A percentile compares a stretch with the other conserved stretches of the same genome.
phyloP scores from a whole-genome alignment of 2,113 vertebrate species.

The sheep (Ovis aries) region ARS-UI_Ramb_v3.0 NC_056065.1:69172001-69172500 shows the following conservation, averaged over 20 bases:
- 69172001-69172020: neutral
- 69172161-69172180: neutral
- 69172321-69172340: neutral
- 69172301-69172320: neutral
- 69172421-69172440: neutral
- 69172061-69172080: neutral
- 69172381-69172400: neutral
- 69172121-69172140: neutral
- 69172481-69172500: neutral
- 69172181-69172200: neutral
- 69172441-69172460: neutral
- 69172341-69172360: neutral
- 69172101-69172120: neutral
- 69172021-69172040: neutral
- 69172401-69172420: neutral
- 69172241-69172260: neutral
- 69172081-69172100: neutral
- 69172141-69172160: neutral
- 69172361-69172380: neutral
- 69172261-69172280: neutral
- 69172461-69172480: neutral
- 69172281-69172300: neutral
- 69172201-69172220: neutral
- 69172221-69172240: accelerated
- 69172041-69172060: neutral